Evolutionary conservation across 2,797 vertebrate genomes (phyloP).

Genomic region (Peromyscus aztecus): DNA sequence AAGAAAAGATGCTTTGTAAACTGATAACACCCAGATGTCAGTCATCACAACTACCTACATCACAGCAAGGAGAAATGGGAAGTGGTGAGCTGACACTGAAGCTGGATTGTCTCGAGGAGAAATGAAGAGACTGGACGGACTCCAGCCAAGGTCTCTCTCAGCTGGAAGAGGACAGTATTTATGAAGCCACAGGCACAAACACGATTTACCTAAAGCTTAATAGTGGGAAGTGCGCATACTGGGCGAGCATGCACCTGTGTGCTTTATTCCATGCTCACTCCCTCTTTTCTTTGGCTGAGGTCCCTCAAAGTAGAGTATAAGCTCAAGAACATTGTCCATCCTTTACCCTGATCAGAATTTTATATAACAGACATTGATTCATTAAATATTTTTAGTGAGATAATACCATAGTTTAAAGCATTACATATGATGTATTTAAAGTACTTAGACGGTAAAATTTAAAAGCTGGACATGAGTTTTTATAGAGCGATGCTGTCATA

Average conservation of each 20-base stretch:
- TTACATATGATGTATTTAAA: slow-evolving; percentile 58
- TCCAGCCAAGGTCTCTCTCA: not conserved
- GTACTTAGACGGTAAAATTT: slow-evolving; percentile 47
- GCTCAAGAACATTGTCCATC: not conserved
- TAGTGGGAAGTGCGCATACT: not conserved
- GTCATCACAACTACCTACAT: not conserved
- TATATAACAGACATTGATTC: slow-evolving; percentile 21
- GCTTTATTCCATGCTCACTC: not conserved
- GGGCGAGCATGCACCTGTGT: not conserved
- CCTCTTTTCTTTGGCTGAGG: slow-evolving; percentile 16
- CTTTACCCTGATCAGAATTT: slow-evolving; percentile 39
- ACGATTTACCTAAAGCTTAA: slow-evolving; percentile 25
- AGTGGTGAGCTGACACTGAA: slow-evolving; percentile 5
- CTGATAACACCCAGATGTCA: not conserved
- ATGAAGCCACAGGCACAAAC: slow-evolving; percentile 11
- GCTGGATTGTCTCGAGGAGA: slow-evolving; percentile 34
- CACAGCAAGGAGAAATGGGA: not conserved
- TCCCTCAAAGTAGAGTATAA: not conserved
- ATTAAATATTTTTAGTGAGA: slow-evolving; percentile 1
- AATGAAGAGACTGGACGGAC: not conserved
- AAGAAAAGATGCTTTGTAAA: slow-evolving; percentile 38
- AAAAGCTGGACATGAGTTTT: slow-evolving; percentile 41
- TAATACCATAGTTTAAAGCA: not conserved
- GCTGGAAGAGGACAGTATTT: slow-evolving; percentile 31
- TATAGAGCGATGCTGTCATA: slow-evolving; percentile 20